phyloP scores from a whole-genome alignment of 2,888 invertebrate genomes.

The Dicyrtomina minuta region DNA sequence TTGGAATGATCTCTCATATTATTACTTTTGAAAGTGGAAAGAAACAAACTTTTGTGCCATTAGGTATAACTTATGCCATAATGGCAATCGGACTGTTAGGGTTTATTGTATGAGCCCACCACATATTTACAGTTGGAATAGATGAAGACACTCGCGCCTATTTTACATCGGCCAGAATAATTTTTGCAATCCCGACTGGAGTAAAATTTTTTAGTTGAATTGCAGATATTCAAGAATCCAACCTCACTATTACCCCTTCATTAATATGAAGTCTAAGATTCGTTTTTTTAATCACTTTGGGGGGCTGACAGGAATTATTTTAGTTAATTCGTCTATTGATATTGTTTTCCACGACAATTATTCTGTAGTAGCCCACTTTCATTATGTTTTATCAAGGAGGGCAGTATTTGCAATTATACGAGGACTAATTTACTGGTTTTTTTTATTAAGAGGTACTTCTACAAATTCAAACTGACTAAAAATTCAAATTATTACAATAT shows the following conservation, averaged over 20 bases:
- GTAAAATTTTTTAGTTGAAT: constrained; percentile 81
- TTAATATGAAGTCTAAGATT: constrained; percentile 72
- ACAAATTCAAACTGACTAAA: constrained; percentile 65
- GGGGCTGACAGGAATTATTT: constrained; percentile 65
- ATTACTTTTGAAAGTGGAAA: constrained; percentile 73
- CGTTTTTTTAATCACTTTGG: constrained; percentile 74
- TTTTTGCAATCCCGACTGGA: constrained; percentile 82
- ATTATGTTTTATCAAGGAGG: constrained; percentile 77
- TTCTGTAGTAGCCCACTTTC: constrained; percentile 80
- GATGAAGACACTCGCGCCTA: constrained; percentile 81
- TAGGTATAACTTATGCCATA: constrained; percentile 84
- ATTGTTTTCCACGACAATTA: constrained; percentile 78
- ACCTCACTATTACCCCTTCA: constrained; percentile 64
- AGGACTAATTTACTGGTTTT: constrained; percentile 71
- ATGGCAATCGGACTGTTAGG: constrained; percentile 76
- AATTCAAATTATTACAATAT: constrained; percentile 71
- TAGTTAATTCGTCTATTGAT: constrained; percentile 76
- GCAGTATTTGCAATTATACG: constrained; percentile 77
- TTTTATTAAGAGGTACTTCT: constrained; percentile 66
- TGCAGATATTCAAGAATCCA: constrained; percentile 68
- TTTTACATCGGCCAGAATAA: constrained; percentile 80
- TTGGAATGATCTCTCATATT: constrained; percentile 79
- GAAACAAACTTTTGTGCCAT: constrained; percentile 70
- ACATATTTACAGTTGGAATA: constrained; percentile 82
- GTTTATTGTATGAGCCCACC: constrained; percentile 82